phyloP scores from a whole-genome alignment of 2,113 vertebrate species.

The Sciurus niger region DNA sequence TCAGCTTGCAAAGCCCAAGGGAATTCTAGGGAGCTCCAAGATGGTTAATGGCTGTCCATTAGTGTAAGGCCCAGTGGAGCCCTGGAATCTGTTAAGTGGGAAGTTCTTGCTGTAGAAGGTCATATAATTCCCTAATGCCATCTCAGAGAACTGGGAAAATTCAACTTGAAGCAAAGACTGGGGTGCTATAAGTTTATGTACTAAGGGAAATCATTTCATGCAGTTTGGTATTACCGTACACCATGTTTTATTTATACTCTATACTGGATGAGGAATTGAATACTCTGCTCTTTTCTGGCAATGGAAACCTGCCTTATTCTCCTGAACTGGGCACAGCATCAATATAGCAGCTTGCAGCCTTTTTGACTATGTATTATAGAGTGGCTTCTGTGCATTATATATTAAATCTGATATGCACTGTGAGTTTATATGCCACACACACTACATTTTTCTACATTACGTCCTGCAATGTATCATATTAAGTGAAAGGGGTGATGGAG shows the following conservation, averaged over 20 bases:
- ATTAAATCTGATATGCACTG: slow-evolving; percentile 83
- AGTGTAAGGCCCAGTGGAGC: slow-evolving; percentile 87
- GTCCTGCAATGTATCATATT: slow-evolving; percentile 82
- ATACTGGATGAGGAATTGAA: slow-evolving; percentile 84
- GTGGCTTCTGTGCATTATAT: slow-evolving; percentile 82
- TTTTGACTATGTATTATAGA: slow-evolving; percentile 83
- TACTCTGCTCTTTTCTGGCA: slow-evolving; percentile 81
- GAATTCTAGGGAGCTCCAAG: slow-evolving; percentile 87
- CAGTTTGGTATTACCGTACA: slow-evolving; percentile 83
- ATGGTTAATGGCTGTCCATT: slow-evolving; percentile 90
- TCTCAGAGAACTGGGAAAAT: slow-evolving; percentile 87
- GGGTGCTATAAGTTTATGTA: slow-evolving; percentile 86
- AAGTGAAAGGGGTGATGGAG: slow-evolving; percentile 83
- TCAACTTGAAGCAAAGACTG: slow-evolving; percentile 86
- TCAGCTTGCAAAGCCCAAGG: slow-evolving; percentile 86
- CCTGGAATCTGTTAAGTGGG: slow-evolving; percentile 89
- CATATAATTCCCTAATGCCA: slow-evolving; percentile 88
- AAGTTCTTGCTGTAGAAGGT: slow-evolving; percentile 88
- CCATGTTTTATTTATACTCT: slow-evolving; percentile 84
- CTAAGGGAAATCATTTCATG: slow-evolving; percentile 87
- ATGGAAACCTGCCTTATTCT: slow-evolving; percentile 81
- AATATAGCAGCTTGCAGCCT: slow-evolving; percentile 81
- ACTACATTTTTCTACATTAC: slow-evolving; percentile 84
- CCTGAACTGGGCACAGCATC: slow-evolving; percentile 78
- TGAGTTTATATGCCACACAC: slow-evolving; percentile 83